These are phyloP conservation scores for Lordiphosa collinella DNA, from an alignment of 1,140 invertebrate species.

Conservation along the genomic window DNA sequence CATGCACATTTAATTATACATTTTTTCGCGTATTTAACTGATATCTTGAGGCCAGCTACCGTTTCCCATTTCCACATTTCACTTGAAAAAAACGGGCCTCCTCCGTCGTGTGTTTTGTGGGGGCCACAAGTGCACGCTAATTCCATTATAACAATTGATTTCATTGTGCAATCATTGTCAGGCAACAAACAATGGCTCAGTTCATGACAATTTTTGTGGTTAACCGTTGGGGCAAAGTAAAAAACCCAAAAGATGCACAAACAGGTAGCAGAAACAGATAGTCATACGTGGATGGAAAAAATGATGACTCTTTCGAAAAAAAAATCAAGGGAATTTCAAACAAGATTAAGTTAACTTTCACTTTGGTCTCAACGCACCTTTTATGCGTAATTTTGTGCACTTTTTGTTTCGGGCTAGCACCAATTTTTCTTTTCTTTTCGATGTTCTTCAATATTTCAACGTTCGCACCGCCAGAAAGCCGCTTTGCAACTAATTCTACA, in stretches of 20 bases:
- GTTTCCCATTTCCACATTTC: slow-evolving; percentile 11
- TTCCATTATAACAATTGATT: slow-evolving; percentile 78
- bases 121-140: slow-evolving; percentile 55
- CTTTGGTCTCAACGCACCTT: slow-evolving; percentile 49
- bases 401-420: slow-evolving; percentile 40
- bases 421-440: slow-evolving; percentile 32
- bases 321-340: background rate
- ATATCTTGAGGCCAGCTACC: slow-evolving; percentile 28
- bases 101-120: slow-evolving; percentile 3
- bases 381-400: slow-evolving; percentile 34
- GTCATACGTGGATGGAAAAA: slow-evolving; percentile 8
- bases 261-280: slow-evolving; percentile 35
- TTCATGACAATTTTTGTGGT: slow-evolving; percentile 48
- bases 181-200: slow-evolving; percentile 49
- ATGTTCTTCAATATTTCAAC: slow-evolving; percentile 15
- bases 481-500: slow-evolving; percentile 71
- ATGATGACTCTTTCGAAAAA: slow-evolving; percentile 6
- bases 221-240: slow-evolving; percentile 44
- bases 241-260: slow-evolving; percentile 11
- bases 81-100: slow-evolving; percentile 24
- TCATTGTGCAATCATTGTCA: slow-evolving; percentile 76
- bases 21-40: slow-evolving; percentile 20
- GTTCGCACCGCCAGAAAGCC: slow-evolving; percentile 60
- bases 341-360: slow-evolving; percentile 40
- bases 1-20: slow-evolving; percentile 42